phyloP scores from a whole-genome alignment of 2,113 vertebrate species.

The Petromus typicus region DNA sequence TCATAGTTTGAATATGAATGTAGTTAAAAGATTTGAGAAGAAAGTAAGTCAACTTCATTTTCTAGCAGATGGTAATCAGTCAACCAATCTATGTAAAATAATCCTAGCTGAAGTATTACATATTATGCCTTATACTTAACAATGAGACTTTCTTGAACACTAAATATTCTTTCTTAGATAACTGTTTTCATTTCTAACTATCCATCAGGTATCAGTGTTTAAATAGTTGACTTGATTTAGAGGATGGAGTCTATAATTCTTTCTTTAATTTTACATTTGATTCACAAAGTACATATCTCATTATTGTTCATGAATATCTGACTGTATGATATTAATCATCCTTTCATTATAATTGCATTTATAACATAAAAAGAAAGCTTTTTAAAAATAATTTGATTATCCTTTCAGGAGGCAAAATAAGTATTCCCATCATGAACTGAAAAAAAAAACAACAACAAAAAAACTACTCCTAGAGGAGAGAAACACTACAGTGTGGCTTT shows the following conservation, averaged over 20 bases:
- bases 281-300: neutral
- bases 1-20: neutral
- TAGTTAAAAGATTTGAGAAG: neutral
- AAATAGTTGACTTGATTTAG: neutral
- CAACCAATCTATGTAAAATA: neutral
- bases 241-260: neutral
- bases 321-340: neutral
- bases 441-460: neutral
- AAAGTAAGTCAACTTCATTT: neutral
- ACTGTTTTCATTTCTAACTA: conserved; percentile 6
- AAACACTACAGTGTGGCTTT: neutral
- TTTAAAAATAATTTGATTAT: neutral
- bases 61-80: neutral
- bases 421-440: neutral
- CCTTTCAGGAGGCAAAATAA: neutral
- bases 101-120: neutral
- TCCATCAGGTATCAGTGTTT: neutral
- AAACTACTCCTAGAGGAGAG: neutral
- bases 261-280: neutral
- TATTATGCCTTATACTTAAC: neutral
- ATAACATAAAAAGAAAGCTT: neutral
- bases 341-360: neutral
- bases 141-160: neutral
- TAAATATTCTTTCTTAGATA: neutral
- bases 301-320: neutral